Conservation (phyloP, 1,140 invertebrate genomes). For the Venustaconcha ellipsiformis region DNA sequence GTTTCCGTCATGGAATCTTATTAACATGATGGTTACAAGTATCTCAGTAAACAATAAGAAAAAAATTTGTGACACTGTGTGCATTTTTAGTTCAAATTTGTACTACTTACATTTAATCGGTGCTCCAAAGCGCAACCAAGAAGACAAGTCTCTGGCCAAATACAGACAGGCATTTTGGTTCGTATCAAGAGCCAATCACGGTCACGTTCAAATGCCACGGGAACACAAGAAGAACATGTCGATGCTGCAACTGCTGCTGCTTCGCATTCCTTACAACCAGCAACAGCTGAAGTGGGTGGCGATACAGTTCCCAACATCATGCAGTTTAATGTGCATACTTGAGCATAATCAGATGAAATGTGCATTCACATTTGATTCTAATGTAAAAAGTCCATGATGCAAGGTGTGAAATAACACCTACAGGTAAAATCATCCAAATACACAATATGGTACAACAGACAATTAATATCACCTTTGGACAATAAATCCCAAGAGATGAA, state of each 20-base stretch:
- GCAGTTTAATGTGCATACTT: no score
- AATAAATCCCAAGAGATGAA: no score
- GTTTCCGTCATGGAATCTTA: no score
- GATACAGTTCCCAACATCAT: slow-evolving; percentile 48
- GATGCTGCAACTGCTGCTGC: slow-evolving; percentile 27
- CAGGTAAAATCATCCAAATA: no score
- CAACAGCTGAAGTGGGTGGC: slow-evolving; percentile 10
- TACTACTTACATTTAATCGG: neutral
- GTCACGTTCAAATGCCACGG: slow-evolving; percentile 47
- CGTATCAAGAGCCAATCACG: slow-evolving; percentile 42
- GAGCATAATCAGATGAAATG: no score
- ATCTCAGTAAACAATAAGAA: neutral
- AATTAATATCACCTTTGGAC: no score
- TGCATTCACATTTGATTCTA: no score
- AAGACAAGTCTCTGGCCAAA: slow-evolving; percentile 53
- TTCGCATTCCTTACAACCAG: slow-evolving; percentile 28
- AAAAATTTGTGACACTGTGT: neutral
- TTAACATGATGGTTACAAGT: neutral
- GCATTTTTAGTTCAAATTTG: slow-evolving; percentile 31
- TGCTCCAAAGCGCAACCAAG: slow-evolving; percentile 45
- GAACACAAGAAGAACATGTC: slow-evolving; percentile 17
- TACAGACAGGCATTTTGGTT: slow-evolving; percentile 55
- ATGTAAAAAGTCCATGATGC: no score
- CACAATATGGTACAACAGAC: no score
- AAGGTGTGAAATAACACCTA: no score